These are phyloP conservation scores for Columba janthina DNA, from an alignment of 2,113 vertebrate genomes.

Conservation along the genomic window DNA sequence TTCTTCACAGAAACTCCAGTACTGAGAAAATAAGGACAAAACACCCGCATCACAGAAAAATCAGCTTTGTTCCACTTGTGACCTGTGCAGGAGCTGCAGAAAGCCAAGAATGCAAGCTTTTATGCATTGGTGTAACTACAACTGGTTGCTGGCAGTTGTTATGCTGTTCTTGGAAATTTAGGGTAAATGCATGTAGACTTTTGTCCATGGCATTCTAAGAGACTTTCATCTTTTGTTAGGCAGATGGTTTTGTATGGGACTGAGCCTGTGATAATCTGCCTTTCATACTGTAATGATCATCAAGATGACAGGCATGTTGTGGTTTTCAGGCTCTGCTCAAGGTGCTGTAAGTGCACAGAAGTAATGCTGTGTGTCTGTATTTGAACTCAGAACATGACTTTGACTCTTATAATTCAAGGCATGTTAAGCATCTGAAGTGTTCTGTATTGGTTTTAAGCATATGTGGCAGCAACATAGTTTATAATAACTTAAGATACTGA, in stretches of 20 bases:
- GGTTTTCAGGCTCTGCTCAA: accelerated
- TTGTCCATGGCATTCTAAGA: background rate
- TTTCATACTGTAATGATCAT: background rate
- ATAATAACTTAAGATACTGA: background rate
- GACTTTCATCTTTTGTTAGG: background rate
- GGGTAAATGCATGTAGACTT: background rate
- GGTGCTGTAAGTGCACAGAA: background rate
- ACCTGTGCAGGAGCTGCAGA: background rate
- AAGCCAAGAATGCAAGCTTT: background rate
- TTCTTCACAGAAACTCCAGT: background rate
- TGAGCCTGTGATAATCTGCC: background rate
- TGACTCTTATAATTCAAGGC: background rate
- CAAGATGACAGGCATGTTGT: background rate
- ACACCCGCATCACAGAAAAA: background rate
- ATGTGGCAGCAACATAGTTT: background rate
- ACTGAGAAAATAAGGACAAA: background rate
- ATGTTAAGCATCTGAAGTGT: background rate
- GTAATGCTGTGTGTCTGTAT: background rate
- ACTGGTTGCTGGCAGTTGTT: background rate
- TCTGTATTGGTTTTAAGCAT: background rate
- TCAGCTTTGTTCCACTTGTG: accelerated
- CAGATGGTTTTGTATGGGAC: background rate
- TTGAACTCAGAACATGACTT: background rate
- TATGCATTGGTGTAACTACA: accelerated
- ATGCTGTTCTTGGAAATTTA: accelerated